Conservation (phyloP, 1,140 invertebrate species). For the Bombus consobrinus region DNA sequence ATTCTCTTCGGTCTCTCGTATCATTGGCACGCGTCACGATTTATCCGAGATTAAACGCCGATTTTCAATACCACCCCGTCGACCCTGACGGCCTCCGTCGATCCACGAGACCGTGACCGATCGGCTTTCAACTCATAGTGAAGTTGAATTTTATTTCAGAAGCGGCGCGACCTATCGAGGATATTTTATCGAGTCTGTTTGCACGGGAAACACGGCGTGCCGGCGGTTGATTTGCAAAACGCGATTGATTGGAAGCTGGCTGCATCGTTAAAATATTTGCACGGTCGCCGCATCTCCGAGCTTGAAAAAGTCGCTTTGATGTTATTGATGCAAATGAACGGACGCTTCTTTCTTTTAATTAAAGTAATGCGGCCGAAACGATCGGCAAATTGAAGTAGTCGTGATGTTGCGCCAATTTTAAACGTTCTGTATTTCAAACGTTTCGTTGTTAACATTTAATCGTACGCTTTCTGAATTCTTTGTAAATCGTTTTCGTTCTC, state of each 20-base stretch:
- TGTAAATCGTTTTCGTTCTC: no score
- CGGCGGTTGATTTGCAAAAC: constrained; percentile 34
- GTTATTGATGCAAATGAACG: constrained; percentile 5
- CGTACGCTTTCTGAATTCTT: background rate
- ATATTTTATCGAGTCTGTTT: constrained; percentile 35
- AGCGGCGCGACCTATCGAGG: constrained; percentile 7
- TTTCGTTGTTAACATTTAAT: background rate
- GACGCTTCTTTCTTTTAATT: background rate
- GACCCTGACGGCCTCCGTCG: background rate
- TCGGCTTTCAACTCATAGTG: constrained; percentile 20
- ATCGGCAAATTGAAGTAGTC: background rate
- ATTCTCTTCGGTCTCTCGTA: background rate
- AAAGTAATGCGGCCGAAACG: background rate
- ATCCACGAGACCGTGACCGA: background rate
- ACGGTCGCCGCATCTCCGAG: background rate
- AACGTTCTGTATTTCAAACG: background rate
- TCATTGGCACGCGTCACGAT: constrained; percentile 24
- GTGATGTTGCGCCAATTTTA: background rate
- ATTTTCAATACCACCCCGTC: constrained; percentile 37
- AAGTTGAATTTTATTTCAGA: constrained; percentile 37
- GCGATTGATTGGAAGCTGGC: constrained; percentile 33
- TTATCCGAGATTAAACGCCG: constrained; percentile 46
- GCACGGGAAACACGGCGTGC: constrained; percentile 9
- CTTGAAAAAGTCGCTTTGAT: background rate
- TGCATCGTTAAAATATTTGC: constrained; percentile 41